Conservation (phyloP, 2,888 invertebrate species). For the Quadroppia sp. region DNA sequence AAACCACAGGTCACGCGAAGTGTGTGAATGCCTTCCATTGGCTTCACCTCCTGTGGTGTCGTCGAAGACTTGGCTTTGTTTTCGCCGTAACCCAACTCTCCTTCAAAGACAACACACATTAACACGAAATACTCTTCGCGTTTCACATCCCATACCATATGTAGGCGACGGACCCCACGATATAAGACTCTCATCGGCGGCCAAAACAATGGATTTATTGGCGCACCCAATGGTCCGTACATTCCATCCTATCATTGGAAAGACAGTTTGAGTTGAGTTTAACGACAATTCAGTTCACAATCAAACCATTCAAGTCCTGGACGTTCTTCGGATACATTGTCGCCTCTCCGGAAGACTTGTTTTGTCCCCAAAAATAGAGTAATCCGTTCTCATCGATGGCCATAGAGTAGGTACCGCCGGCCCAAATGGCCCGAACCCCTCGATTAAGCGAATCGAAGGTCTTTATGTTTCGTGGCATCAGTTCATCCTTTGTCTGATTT, state of each 20-base stretch:
- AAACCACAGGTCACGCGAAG: conserved; percentile 76
- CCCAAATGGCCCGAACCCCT: conserved; percentile 70
- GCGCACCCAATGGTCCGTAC: conserved; percentile 77
- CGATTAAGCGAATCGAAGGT: conserved; percentile 72
- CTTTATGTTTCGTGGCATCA: conserved; percentile 76
- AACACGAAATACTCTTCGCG: neutral
- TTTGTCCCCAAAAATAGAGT: conserved; percentile 81
- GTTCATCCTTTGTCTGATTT: conserved; percentile 76
- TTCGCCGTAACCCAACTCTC: conserved; percentile 68
- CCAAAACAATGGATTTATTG: conserved; percentile 71
- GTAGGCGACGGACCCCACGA: conserved; percentile 93
- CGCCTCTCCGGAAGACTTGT: conserved; percentile 85
- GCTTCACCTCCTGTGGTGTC: conserved; percentile 74
- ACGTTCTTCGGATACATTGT: conserved; percentile 95
- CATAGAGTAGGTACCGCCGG: conserved; percentile 81
- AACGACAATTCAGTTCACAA: too few relatives aligned
- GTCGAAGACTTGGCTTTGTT: conserved; percentile 75
- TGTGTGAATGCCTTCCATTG: conserved; percentile 66
- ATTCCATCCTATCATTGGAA: too few relatives aligned
- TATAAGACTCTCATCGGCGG: conserved; percentile 83
- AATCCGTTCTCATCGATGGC: conserved; percentile 71
- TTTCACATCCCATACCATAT: conserved; percentile 87
- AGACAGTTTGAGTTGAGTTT: too few relatives aligned
- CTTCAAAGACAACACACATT: neutral
- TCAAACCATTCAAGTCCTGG: conserved; percentile 84